Evolutionary conservation across 2,797 vertebrate genomes (phyloP).

Genomic region (Micrastur ruficollis): DNA sequence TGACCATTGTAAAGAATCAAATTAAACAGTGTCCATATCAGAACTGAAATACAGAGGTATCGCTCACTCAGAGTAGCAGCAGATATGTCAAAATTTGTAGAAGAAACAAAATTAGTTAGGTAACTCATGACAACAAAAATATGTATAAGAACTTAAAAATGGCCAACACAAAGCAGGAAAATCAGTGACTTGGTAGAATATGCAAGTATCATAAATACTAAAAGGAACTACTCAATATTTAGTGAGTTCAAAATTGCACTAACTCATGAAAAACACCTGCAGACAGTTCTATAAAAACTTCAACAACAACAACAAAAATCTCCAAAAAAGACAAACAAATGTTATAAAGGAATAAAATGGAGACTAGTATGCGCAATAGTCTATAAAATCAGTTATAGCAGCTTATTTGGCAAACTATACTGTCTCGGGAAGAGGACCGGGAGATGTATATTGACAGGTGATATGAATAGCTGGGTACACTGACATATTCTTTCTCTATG

Average conservation of each 20-base stretch:
- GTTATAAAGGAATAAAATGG: not conserved
- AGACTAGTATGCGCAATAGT: not conserved
- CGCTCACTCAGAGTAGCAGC: not conserved
- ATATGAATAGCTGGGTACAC: not conserved
- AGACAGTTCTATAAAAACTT: not conserved
- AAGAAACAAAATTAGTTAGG: not conserved
- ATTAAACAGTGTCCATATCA: not conserved
- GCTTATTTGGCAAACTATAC: not conserved
- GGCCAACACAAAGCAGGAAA: not conserved
- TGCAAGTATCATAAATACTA: not conserved
- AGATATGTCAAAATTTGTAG: not conserved
- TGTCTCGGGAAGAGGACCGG: not conserved
- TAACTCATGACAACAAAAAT: not conserved
- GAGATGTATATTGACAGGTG: not conserved
- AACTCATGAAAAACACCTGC: not conserved
- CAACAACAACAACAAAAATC: not conserved
- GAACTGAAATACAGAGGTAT: not conserved
- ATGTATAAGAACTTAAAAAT: not conserved
- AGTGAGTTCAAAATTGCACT: not conserved
- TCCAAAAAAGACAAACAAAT: not conserved
- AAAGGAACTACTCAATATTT: not conserved
- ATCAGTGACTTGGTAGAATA: not conserved
- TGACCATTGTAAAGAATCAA: not conserved
- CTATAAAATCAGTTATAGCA: not conserved
- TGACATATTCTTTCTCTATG: not conserved